These are phyloP conservation scores for Myotis myotis DNA, from an alignment of 2,797 vertebrate genomes.

Conservation along the genomic window DNA sequence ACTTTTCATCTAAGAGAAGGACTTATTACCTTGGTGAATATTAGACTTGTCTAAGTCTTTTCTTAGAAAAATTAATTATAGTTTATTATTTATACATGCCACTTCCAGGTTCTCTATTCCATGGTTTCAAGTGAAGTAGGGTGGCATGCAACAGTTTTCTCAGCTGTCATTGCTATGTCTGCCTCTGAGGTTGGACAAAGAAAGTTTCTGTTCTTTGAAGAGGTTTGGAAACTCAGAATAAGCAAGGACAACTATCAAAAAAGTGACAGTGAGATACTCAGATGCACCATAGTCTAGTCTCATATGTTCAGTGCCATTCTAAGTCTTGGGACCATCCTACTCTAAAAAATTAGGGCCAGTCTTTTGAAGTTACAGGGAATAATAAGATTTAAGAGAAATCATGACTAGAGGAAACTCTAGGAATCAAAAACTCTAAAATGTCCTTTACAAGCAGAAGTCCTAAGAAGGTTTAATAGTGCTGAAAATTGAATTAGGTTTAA, in stretches of 20 bases:
- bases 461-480: neutral
- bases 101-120: neutral
- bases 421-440: neutral
- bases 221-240: constrained; percentile 23
- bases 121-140: neutral
- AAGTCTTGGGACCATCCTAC: neutral
- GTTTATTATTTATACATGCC: constrained; percentile 56
- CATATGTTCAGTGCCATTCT: neutral
- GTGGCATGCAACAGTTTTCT: neutral
- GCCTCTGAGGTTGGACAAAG: neutral
- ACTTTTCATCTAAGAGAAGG: constrained; percentile 39
- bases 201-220: constrained; percentile 26
- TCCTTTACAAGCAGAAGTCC: constrained; percentile 8
- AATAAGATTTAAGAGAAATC: constrained; percentile 38
- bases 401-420: neutral
- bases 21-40: constrained; percentile 42
- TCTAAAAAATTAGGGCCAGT: constrained; percentile 26
- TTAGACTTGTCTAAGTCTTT: constrained; percentile 47
- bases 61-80: constrained; percentile 72
- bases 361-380: neutral
- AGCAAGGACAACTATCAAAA: constrained; percentile 11
- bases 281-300: neutral
- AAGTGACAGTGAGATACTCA: neutral
- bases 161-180: neutral
- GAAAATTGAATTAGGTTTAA: neutral